Evolutionary conservation across 1,140 invertebrate species (phyloP), one percentile per base, ranked within the genome.

Genomic region (Calephelis nemesis): DNA sequence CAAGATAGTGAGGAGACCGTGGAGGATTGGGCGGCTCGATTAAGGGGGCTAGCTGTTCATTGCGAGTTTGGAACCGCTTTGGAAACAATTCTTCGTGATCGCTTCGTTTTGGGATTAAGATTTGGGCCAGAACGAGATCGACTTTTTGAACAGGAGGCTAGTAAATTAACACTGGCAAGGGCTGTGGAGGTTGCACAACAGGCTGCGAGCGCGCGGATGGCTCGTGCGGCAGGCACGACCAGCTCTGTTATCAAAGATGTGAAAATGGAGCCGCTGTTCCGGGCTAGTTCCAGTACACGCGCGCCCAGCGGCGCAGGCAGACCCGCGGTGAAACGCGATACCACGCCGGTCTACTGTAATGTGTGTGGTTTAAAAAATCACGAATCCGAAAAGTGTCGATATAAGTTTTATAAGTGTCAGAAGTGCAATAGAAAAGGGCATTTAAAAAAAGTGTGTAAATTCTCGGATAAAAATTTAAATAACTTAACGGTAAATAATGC

Each of bases 401-500:
- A 4, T 11, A 52, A 15, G 10, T 62, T 39, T 40, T 73, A 73
- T 63, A 70, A 47, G 47, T 74, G 67, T 68, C 50, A 67, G 71
- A 74, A 67, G n/a, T 74, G 67, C 49, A 66, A 63, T 19, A 50
- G 47, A 49, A 67, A 68, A 15, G 63, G 70, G 52, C 68, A 71
- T 47, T 68, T 77, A 12, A 84, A 73, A 82, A 84, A 84, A 76
- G 77, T 70, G 8, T 65, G 68, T 66, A 65, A 66, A 47, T n/a
- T 12, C 50, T 50, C 48, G 13, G 19, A 9, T 49, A 58, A 30
- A 50, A 42, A 50, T 63, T 62, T 47, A 19, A 40, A 30, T 49
- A 54, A 63, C 39, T 11, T 52, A 11, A 62, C 19, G 8, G 9
- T 62, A 13, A 47, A 39, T 47, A 49, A 50, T 19, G 40, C 42